phyloP scores from a whole-genome alignment of 2,797 vertebrate genomes.

The Propithecus deckenii region DNA sequence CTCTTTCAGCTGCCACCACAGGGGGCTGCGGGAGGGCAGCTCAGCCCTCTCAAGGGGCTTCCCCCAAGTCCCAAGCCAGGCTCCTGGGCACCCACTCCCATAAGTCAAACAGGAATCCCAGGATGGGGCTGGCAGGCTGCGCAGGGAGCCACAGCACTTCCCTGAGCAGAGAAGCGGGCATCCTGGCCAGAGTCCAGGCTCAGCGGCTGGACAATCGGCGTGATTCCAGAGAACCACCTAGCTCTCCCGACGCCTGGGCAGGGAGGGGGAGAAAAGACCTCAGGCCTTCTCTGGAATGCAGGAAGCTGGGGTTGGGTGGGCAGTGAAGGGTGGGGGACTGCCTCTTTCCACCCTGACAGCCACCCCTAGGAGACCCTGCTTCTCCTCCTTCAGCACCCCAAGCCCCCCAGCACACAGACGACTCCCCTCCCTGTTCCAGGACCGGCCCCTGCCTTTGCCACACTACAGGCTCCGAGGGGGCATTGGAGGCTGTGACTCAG shows the following conservation, averaged over 20 bases:
- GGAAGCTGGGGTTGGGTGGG: background rate
- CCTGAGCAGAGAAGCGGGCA: background rate
- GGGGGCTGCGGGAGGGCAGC: background rate
- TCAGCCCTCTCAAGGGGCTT: background rate
- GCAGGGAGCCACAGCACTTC: background rate
- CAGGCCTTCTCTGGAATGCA: background rate
- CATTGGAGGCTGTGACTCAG: constrained; percentile 28
- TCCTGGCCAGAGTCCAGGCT: background rate
- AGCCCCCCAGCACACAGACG: background rate
- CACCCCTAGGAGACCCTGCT: background rate
- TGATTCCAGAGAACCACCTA: background rate
- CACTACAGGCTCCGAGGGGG: background rate
- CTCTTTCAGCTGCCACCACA: background rate
- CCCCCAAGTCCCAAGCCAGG: background rate
- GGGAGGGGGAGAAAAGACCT: background rate
- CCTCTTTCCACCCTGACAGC: background rate
- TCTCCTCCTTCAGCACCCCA: background rate
- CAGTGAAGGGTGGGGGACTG: accelerated
- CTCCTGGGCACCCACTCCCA: background rate
- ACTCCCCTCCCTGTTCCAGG: background rate
- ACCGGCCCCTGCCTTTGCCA: background rate
- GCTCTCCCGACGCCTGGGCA: background rate
- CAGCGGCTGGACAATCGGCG: background rate
- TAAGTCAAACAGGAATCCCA: background rate
- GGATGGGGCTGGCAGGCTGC: background rate